Evolutionary conservation across 2,113 vertebrate species (phyloP), one percentile per base, ranked within the genome.

Genomic region (Sander vitreus): DNA sequence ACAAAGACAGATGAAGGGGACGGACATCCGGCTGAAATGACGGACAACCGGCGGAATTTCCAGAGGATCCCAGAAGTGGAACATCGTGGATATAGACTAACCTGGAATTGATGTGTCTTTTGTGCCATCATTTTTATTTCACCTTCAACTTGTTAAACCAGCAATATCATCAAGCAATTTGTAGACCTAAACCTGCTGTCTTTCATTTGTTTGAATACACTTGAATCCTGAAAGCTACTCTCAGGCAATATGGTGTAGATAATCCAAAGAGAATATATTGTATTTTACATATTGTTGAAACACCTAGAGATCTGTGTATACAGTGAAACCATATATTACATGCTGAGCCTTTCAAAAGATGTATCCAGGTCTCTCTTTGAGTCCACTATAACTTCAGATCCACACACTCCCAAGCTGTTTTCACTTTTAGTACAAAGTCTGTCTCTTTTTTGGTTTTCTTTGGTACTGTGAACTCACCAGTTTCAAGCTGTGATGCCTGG

Each of bases 321-420:
- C 19, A 70, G n/a, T 64, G 67, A 74, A 43, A 64, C 71, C 54
- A 54, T 8, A 43, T 47, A 50, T 73, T 7, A 60, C 18, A 48
- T 30, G 60, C 33, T 43, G 9, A 71, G n/a, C 33, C 15, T 27
- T 57, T 47, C 39, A 62, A 18, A 23, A 13, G 25, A 39, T 48
- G 1, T 55, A 30, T 70, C 66, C 12, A 36, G 47, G 51, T 57
- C 10, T 68, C 10, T 64, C 63, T 81, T 25, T 87, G 60, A 76
- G 47, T 65, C 54, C 69, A 55, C 53, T 25, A 4, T 25, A 57
- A 21, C 55, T 76, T 85, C 80, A 84, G 77, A 76, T 67, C 70
- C 55, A 63, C 12, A 72, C 67, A 36, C 33, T 70, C 73, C 25
- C 78, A 85, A 90, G 89, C 84, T 90, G 87, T 92, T 93, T 91